Conservation (phyloP, 2,113 vertebrate genomes). For the Cathartes aura region DNA sequence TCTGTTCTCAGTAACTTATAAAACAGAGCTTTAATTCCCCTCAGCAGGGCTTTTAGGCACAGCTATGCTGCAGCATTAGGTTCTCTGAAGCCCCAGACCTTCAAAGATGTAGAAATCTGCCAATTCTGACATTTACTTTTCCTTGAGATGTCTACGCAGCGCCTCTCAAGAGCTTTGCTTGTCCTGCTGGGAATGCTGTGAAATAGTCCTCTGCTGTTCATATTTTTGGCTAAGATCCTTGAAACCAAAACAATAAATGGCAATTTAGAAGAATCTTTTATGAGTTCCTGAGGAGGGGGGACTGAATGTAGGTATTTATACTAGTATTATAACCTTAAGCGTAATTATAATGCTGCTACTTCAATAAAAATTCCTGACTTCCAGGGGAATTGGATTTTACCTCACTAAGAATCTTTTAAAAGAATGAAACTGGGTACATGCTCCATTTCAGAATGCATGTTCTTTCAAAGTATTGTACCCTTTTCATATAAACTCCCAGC, state of each 20-base stretch:
- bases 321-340: neutral
- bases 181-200: neutral
- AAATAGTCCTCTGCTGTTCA: neutral
- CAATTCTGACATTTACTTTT: neutral
- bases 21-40: neutral
- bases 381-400: neutral
- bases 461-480: neutral
- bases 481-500: neutral
- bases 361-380: neutral
- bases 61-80: neutral
- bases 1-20: neutral
- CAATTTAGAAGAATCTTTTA: neutral
- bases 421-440: neutral
- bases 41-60: neutral
- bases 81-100: neutral
- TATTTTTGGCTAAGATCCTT: neutral
- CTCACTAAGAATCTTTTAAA: neutral
- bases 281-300: neutral
- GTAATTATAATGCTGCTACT: neutral
- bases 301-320: neutral
- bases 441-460: neutral
- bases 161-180: neutral
- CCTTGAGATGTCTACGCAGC: neutral
- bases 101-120: neutral
- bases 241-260: neutral